These are phyloP conservation scores for Conchocele bisecta DNA, from an alignment of 2,888 invertebrate species.

Conservation along the genomic window DNA sequence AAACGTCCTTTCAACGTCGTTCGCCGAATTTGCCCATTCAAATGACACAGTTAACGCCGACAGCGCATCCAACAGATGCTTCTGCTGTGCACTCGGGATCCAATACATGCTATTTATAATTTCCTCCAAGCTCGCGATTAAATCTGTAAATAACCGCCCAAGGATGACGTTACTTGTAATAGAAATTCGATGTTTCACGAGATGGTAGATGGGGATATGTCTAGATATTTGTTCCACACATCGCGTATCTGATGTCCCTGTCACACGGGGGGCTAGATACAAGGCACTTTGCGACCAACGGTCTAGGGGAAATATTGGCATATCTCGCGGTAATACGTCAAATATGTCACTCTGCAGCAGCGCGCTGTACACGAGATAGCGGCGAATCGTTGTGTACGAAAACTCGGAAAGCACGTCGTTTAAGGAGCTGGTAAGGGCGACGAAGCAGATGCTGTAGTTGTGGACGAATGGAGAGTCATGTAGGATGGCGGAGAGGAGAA, in stretches of 20 bases:
- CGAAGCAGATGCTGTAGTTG: constrained; percentile 43
- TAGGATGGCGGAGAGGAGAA: constrained; percentile 19
- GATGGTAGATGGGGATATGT: constrained; percentile 35
- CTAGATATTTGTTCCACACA: constrained; percentile 35
- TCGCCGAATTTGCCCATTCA: constrained; percentile 2
- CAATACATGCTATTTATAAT: constrained; percentile 51
- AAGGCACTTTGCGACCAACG: constrained; percentile 35
- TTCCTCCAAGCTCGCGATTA: constrained; percentile 39
- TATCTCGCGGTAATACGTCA: constrained; percentile 46
- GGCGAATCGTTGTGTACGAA: constrained; percentile 47
- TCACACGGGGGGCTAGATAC: constrained; percentile 3
- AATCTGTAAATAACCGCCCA: constrained; percentile 32
- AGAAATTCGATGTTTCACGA: constrained; percentile 28
- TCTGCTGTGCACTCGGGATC: constrained; percentile 51
- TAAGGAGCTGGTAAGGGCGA: constrained; percentile 29
- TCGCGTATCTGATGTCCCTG: constrained; percentile 13
- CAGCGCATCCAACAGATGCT: constrained; percentile 38
- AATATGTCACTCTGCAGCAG: constrained; percentile 64
- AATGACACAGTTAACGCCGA: constrained; percentile 24
- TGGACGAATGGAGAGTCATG: constrained; percentile 12
- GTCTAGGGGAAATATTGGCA: constrained; percentile 15
- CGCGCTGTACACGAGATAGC: constrained; percentile 62
- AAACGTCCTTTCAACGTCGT: not conserved
- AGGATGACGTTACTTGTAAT: constrained; percentile 22
- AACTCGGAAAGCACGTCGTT: constrained; percentile 44